Conservation (phyloP, 2,888 invertebrate genomes). For the Bugula neritina region DNA sequence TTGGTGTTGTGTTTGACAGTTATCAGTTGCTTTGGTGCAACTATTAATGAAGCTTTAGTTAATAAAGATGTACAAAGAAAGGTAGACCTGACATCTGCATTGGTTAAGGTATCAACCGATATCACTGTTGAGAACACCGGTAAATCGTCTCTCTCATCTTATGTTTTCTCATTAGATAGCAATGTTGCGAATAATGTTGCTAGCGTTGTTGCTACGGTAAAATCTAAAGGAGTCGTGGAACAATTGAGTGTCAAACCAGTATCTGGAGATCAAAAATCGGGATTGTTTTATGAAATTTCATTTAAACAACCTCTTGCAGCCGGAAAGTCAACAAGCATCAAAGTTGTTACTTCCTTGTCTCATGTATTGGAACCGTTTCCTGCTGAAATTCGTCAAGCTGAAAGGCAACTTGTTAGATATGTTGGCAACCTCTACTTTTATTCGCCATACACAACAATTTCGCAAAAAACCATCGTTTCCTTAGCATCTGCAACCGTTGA, state of each 20-base stretch:
- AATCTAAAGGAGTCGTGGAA: constrained; percentile 36
- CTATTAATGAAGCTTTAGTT: constrained; percentile 36
- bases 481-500: constrained; percentile 72
- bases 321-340: constrained; percentile 44
- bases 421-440: constrained; percentile 76
- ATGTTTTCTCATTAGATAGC: constrained; percentile 68
- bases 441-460: constrained; percentile 71
- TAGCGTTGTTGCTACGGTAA: constrained; percentile 13
- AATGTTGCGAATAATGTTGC: constrained; percentile 64
- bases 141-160: constrained; percentile 64
- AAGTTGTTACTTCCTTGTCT: constrained; percentile 62
- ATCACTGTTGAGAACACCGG: constrained; percentile 78
- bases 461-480: constrained; percentile 75
- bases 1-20: no score
- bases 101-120: constrained; percentile 75
- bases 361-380: constrained; percentile 78
- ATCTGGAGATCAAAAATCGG: constrained; percentile 34
- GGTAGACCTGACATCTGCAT: constrained; percentile 79
- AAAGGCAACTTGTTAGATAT: constrained; percentile 85
- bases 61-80: constrained; percentile 71
- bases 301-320: constrained; percentile 40
- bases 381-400: constrained; percentile 79
- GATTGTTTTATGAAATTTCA: constrained; percentile 42
- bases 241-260: constrained; percentile 38
- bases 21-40: constrained; percentile 13